These are phyloP conservation scores for Drosophila borborema DNA, from an alignment of 2,888 invertebrate genomes.

Conservation along the genomic window DNA sequence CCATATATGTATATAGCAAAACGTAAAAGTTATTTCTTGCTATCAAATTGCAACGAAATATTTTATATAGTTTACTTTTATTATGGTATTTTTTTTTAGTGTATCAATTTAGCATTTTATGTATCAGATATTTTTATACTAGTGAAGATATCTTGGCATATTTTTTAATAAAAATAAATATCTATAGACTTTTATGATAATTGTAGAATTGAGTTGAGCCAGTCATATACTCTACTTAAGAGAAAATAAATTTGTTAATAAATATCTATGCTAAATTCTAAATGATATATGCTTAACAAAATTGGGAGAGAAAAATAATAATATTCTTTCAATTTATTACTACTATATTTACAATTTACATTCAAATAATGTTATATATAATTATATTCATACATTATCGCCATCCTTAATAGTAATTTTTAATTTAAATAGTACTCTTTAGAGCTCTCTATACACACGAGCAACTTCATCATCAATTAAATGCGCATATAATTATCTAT, in stretches of 20 bases:
- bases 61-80: conserved; percentile 6
- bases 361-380: background rate
- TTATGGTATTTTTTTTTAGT: background rate
- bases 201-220: background rate
- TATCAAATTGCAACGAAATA: conserved; percentile 5
- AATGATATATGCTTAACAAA: background rate
- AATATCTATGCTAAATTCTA: no score
- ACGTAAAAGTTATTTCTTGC: conserved; percentile 4
- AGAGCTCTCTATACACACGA: no score
- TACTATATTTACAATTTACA: background rate
- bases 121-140: background rate
- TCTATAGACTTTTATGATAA: background rate
- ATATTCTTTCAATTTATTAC: background rate
- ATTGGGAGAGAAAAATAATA: no score
- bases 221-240: background rate
- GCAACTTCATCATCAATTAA: conserved; percentile 11
- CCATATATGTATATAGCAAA: conserved; percentile 6
- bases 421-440: background rate
- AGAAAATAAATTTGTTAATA: no score
- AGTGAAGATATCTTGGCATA: background rate
- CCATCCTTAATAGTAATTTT: background rate
- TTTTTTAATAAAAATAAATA: background rate
- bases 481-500: conserved; percentile 2
- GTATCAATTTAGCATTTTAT: background rate
- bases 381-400: background rate